Evolutionary conservation across 2,797 vertebrate species (phyloP).

Genomic region (Babyrousa celebensis): DNA sequence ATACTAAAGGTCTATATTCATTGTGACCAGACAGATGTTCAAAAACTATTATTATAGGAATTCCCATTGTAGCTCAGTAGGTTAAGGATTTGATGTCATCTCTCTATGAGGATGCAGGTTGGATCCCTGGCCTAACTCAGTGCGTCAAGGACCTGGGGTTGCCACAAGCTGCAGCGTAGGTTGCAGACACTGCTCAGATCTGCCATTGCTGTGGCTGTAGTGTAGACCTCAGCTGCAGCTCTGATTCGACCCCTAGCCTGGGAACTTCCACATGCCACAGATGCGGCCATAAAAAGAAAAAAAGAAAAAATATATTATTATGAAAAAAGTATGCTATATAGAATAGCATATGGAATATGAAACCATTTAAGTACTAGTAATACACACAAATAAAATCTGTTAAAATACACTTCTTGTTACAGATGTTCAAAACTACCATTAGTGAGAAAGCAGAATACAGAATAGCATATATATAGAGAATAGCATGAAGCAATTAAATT

Average conservation of each 20-base stretch:
- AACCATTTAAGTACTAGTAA: slow-evolving; percentile 49
- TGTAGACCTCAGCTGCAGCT: too few relatives aligned
- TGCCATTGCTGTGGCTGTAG: too few relatives aligned
- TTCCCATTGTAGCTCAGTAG: too few relatives aligned
- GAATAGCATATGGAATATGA: slow-evolving; percentile 29
- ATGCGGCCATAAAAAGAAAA: too few relatives aligned
- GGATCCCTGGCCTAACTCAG: too few relatives aligned
- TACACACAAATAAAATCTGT: slow-evolving; percentile 56
- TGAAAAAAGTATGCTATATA: slow-evolving; percentile 27
- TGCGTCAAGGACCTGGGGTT: too few relatives aligned
- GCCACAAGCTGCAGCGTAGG: too few relatives aligned
- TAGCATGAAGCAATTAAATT: slow-evolving; percentile 35
- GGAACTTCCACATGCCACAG: too few relatives aligned
- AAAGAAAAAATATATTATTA: background rate
- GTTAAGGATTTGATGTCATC: too few relatives aligned
- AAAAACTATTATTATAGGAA: slow-evolving; percentile 20
- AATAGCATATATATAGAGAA: background rate
- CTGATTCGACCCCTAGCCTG: too few relatives aligned
- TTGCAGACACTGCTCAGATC: too few relatives aligned
- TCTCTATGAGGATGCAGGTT: too few relatives aligned
- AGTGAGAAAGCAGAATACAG: background rate
- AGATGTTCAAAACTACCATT: slow-evolving; percentile 29
- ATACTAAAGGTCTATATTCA: background rate
- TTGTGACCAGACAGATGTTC: background rate
- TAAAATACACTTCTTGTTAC: slow-evolving; percentile 40